Evolutionary conservation across 2,113 vertebrate genomes (phyloP).

Genomic region (Mormoops blainvillei): DNA sequence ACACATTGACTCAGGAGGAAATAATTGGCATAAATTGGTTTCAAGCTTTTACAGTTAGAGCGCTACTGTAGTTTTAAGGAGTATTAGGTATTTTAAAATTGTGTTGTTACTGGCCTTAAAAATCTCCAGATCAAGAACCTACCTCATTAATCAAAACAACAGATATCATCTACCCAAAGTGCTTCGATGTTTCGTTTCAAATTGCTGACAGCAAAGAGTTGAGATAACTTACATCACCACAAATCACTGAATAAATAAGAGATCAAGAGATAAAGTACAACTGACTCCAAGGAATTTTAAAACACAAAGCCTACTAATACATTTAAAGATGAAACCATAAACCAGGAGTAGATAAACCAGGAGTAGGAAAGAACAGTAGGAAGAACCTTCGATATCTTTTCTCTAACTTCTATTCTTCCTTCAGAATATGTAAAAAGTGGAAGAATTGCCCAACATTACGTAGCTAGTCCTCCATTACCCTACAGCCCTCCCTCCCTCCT

Average conservation of each 20-base stretch:
- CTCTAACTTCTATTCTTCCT: conserved; percentile 4
- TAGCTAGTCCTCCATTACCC: not conserved
- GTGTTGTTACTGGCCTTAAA: not conserved
- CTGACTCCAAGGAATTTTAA: conserved; percentile 1
- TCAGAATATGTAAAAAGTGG: not conserved
- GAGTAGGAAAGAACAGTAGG: not conserved
- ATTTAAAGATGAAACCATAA: conserved; percentile 20
- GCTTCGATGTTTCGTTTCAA: conserved; percentile 38
- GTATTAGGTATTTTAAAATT: not conserved
- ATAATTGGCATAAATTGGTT: not conserved
- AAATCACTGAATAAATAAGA: conserved; percentile 52
- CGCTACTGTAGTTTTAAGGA: not conserved
- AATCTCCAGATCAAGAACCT: conserved; percentile 10
- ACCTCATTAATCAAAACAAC: not conserved
- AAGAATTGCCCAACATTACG: not conserved
- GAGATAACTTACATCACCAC: conserved; percentile 62
- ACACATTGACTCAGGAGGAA: not conserved
- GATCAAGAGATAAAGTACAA: conserved; percentile 57
- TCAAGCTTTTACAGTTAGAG: not conserved
- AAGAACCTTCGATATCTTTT: not conserved
- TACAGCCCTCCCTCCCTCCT: not conserved
- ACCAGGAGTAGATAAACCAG: not conserved
- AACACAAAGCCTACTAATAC: conserved; percentile 33
- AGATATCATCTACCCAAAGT: conserved; percentile 27
- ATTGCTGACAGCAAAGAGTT: conserved; percentile 54